These are phyloP conservation scores for Anhinga rufa DNA, from an alignment of 2,113 vertebrate species.

Conservation along the genomic window DNA sequence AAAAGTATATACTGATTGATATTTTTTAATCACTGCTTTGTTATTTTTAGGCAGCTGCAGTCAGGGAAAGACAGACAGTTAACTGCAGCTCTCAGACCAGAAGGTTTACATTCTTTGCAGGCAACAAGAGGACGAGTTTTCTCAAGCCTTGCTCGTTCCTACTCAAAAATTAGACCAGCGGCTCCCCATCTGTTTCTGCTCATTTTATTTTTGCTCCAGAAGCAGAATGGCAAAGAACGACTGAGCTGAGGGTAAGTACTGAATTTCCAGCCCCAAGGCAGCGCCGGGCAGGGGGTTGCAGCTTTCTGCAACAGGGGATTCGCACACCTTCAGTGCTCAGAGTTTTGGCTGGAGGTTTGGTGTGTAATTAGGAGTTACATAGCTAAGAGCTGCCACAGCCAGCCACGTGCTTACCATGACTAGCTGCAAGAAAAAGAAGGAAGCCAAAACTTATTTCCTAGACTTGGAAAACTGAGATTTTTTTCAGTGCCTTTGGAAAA, in stretches of 20 bases:
- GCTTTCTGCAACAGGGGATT: not conserved
- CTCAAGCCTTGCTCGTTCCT: not conserved
- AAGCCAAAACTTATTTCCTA: not conserved
- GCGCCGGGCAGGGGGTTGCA: not conserved
- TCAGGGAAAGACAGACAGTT: constrained; percentile 18
- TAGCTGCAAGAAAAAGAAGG: not conserved
- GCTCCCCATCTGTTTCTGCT: not conserved
- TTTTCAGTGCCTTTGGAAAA: not conserved
- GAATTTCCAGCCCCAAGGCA: not conserved
- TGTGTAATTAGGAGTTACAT: not conserved
- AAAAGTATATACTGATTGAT: not conserved
- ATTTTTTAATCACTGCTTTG: constrained; percentile 17
- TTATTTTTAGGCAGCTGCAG: constrained; percentile 32
- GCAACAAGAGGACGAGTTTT: not conserved
- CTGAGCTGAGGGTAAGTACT: not conserved
- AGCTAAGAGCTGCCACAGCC: not conserved
- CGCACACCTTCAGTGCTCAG: not conserved
- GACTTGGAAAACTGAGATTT: not conserved
- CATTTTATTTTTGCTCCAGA: not conserved
- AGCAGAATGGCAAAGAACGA: not conserved
- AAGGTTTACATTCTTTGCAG: constrained; percentile 36
- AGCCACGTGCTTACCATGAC: not conserved
- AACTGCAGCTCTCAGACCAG: constrained; percentile 24
- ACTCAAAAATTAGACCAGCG: not conserved
- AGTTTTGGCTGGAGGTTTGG: not conserved